Evolutionary conservation across 2,888 invertebrate species (phyloP).

Genomic region (Creontiades dilutus): DNA sequence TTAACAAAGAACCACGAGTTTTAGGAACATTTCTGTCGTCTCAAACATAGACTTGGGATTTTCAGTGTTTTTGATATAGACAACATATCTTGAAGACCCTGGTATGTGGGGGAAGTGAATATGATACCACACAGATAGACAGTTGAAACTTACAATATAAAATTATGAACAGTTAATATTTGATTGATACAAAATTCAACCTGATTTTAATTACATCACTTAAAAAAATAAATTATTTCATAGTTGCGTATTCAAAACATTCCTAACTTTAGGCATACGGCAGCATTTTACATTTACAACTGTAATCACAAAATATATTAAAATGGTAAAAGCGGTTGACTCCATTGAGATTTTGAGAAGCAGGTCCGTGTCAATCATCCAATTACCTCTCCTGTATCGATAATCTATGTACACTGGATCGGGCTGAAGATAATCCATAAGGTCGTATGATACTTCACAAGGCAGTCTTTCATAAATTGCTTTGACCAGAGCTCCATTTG

Average conservation of each 20-base stretch:
- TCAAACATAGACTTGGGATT: too few species aligned
- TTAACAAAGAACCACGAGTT: too few species aligned
- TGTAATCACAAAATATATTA: slow-evolving; percentile 63
- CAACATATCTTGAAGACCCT: too few species aligned
- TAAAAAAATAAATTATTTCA: background rate
- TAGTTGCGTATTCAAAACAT: slow-evolving; percentile 63
- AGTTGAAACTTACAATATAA: too few species aligned
- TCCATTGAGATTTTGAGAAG: slow-evolving; percentile 84
- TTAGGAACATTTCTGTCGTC: too few species aligned
- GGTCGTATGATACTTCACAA: slow-evolving; percentile 88
- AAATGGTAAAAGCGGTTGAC: slow-evolving; percentile 81
- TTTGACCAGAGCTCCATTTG: slow-evolving; percentile 82
- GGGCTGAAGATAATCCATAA: slow-evolving; percentile 90
- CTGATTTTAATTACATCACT: background rate
- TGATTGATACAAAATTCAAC: background rate
- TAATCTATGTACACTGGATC: slow-evolving; percentile 79
- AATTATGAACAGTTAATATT: background rate
- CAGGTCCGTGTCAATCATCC: slow-evolving; percentile 86
- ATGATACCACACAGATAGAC: too few species aligned
- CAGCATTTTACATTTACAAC: slow-evolving; percentile 70
- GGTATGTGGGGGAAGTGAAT: too few species aligned
- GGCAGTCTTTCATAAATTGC: slow-evolving; percentile 83
- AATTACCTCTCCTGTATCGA: slow-evolving; percentile 76
- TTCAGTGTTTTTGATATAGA: too few species aligned
- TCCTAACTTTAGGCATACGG: slow-evolving; percentile 69